phyloP scores from a whole-genome alignment of 2,888 invertebrate species.

The Therioaphis trifolii region DNA sequence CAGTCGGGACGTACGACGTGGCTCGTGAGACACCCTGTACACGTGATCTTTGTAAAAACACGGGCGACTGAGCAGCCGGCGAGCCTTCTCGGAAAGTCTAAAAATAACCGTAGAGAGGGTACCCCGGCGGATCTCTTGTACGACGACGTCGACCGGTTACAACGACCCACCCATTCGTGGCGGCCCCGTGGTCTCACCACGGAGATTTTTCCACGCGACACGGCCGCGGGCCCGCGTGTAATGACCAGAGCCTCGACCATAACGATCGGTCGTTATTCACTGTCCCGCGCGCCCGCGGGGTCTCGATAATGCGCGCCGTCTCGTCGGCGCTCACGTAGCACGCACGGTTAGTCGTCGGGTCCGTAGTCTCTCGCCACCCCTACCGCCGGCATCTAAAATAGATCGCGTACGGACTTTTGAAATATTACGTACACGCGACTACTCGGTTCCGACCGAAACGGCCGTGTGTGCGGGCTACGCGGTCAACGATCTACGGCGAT shows the following conservation, averaged over 20 bases:
- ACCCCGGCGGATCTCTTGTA: too few species aligned
- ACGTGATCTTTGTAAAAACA: too few species aligned
- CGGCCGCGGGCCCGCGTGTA: neutral
- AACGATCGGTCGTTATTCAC: slow-evolving; percentile 50
- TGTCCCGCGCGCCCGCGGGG: neutral
- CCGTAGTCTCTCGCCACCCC: too few species aligned
- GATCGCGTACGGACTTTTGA: neutral
- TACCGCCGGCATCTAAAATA: neutral
- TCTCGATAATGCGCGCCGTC: too few species aligned
- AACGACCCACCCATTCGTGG: neutral
- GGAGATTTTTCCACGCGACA: slow-evolving; percentile 28
- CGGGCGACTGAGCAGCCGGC: too few species aligned
- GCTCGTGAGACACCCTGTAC: too few species aligned
- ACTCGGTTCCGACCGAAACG: neutral
- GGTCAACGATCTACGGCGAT: slow-evolving; percentile 1
- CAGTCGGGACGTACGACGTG: too few species aligned
- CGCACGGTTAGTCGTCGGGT: too few species aligned
- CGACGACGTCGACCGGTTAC: too few species aligned
- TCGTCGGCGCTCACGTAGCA: too few species aligned
- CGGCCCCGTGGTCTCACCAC: neutral
- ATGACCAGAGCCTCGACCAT: neutral
- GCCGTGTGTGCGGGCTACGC: neutral
- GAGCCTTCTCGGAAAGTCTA: too few species aligned
- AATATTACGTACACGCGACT: neutral
- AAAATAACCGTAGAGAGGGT: too few species aligned